These are phyloP conservation scores for Tylochromis polylepis DNA, from an alignment of 2,113 vertebrate genomes.

Conservation along the genomic window DNA sequence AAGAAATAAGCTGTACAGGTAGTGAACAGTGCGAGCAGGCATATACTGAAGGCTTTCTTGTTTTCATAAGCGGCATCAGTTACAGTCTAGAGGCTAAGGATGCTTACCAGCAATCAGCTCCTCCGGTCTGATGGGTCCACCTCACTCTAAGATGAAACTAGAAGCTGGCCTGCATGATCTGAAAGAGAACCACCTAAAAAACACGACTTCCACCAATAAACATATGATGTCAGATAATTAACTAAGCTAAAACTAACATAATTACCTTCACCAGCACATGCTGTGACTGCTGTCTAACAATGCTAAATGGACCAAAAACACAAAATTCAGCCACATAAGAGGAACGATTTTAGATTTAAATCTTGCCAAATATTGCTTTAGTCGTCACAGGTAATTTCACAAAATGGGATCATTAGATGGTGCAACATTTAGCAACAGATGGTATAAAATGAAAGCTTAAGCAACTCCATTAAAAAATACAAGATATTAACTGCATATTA, in stretches of 20 bases:
- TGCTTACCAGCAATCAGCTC: background rate
- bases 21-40: background rate
- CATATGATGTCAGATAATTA: background rate
- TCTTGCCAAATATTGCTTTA: background rate
- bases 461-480: background rate
- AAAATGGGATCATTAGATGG: background rate
- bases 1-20: background rate
- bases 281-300: background rate
- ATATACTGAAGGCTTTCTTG: background rate
- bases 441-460: background rate
- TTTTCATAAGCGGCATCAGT: background rate
- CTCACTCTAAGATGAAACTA: background rate
- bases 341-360: background rate
- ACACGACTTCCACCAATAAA: accelerated
- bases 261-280: background rate
- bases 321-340: background rate
- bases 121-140: background rate
- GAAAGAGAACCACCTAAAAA: background rate
- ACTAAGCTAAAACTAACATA: background rate
- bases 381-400: background rate
- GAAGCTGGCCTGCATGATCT: background rate
- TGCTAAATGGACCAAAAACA: background rate
- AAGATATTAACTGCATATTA: background rate
- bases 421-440: background rate
- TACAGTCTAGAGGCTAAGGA: background rate